phyloP scores from a whole-genome alignment of 2,888 invertebrate genomes.

The Heteromurus nitidus region DNA sequence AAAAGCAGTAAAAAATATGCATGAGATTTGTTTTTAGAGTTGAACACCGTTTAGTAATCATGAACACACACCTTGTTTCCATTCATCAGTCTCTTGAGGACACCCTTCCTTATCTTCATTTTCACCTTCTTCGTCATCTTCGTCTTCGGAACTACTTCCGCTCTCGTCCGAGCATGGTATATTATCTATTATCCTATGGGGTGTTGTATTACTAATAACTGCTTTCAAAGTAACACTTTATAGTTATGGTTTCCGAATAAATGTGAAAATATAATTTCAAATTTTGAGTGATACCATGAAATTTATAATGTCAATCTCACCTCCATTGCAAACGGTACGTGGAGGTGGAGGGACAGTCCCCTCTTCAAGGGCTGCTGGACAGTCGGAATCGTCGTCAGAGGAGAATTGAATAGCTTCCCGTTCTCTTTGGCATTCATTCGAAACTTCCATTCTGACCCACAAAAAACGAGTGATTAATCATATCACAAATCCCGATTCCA shows the following conservation, averaged over 20 bases:
- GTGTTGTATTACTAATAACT: background rate
- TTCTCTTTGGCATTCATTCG: no score
- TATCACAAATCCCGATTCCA: no score
- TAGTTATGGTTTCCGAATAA: background rate
- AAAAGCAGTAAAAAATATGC: background rate
- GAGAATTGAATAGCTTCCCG: no score
- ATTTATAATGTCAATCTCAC: no score
- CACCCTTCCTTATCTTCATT: background rate
- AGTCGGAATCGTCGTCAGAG: no score
- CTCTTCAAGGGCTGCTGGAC: no score
- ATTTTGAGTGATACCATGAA: no score
- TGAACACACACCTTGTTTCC: conserved; percentile 26
- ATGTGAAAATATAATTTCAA: background rate
- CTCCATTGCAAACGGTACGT: no score
- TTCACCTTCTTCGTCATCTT: conserved; percentile 22
- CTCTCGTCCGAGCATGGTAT: background rate
- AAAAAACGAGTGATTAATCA: no score
- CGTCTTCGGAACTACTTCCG: conserved; percentile 12
- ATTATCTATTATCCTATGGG: background rate
- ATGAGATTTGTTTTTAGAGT: background rate
- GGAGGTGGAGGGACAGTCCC: no score
- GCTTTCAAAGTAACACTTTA: background rate
- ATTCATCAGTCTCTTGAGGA: conserved; percentile 4
- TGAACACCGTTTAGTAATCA: background rate
- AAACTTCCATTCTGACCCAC: no score